A percentile compares a stretch with the other conserved stretches of the same genome.
Conservation (phyloP, 2,797 vertebrate species). For the Hippopotamyrus pictus region DNA sequence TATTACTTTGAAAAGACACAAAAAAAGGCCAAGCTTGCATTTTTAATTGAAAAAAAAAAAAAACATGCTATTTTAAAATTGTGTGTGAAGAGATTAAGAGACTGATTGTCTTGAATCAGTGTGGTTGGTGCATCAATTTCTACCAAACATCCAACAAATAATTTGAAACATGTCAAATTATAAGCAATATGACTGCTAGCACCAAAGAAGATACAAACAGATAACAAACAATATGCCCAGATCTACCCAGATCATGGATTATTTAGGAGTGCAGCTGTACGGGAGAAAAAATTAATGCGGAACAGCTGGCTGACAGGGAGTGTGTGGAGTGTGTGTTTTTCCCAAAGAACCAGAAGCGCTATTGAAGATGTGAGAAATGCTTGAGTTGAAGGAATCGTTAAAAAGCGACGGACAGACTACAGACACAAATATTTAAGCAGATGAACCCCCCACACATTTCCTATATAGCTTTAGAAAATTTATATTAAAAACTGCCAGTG, state of each 20-base stretch:
- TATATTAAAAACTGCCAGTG: constrained; percentile 40
- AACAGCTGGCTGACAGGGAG: constrained; percentile 62
- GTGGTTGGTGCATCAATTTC: constrained; percentile 26
- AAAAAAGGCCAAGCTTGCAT: constrained; percentile 39
- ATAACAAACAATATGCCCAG: constrained; percentile 44
- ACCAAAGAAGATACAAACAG: constrained; percentile 35
- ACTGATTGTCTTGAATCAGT: constrained; percentile 42
- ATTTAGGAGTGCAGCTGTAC: constrained; percentile 67
- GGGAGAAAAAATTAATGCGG: constrained; percentile 62
- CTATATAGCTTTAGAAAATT: constrained; percentile 27
- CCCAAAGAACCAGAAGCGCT: constrained; percentile 19
- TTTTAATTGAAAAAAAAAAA: constrained; percentile 29
- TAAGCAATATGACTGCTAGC: constrained; percentile 36
- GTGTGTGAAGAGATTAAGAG: constrained; percentile 25
- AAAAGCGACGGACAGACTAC: constrained; percentile 32
- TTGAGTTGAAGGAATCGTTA: constrained; percentile 34
- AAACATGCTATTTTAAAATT: constrained; percentile 37
- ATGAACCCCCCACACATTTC: not conserved
- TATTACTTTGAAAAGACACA: not conserved
- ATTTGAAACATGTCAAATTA: constrained; percentile 33
- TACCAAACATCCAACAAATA: not conserved
- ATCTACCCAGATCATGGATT: constrained; percentile 61
- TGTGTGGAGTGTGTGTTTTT: constrained; percentile 28
- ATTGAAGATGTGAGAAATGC: constrained; percentile 33
- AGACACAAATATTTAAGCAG: constrained; percentile 6